Conservation (phyloP, 2,113 vertebrate genomes). For the Barnardius zonarius region DNA sequence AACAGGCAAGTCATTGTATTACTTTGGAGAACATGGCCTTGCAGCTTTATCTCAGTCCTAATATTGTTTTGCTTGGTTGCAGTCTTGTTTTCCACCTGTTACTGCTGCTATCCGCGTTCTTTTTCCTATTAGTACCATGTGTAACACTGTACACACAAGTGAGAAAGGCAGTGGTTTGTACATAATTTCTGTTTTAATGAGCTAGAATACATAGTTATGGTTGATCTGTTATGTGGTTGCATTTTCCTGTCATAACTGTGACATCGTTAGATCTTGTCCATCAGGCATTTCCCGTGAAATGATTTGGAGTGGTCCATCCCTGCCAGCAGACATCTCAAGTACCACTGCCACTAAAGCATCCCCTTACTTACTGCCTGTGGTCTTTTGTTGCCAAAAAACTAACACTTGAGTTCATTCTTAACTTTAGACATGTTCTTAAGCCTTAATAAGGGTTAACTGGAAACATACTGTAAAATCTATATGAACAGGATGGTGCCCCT, state of each 20-base stretch:
- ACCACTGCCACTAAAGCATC: rapidly evolving
- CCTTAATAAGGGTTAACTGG: not conserved
- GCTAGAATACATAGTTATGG: not conserved
- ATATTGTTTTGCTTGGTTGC: not conserved
- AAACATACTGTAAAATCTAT: not conserved
- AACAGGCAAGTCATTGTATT: not conserved
- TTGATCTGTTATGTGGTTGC: not conserved
- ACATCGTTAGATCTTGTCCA: not conserved
- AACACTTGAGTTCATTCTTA: not conserved
- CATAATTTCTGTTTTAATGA: not conserved
- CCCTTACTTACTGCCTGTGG: not conserved
- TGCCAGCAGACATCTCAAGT: not conserved
- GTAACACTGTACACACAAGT: not conserved
- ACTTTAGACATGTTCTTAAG: not conserved
- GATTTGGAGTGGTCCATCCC: not conserved
- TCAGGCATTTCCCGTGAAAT: not conserved
- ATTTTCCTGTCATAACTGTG: not conserved
- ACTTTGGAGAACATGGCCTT: not conserved
- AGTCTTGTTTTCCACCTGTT: not conserved
- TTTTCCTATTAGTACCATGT: not conserved
- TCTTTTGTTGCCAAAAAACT: not conserved
- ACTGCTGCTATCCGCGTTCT: not conserved
- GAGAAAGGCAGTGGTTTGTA: not conserved
- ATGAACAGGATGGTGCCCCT: not conserved
- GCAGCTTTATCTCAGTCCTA: not conserved